phyloP scores from a whole-genome alignment of 2,888 invertebrate species.

The Azorinus chamasolen region DNA sequence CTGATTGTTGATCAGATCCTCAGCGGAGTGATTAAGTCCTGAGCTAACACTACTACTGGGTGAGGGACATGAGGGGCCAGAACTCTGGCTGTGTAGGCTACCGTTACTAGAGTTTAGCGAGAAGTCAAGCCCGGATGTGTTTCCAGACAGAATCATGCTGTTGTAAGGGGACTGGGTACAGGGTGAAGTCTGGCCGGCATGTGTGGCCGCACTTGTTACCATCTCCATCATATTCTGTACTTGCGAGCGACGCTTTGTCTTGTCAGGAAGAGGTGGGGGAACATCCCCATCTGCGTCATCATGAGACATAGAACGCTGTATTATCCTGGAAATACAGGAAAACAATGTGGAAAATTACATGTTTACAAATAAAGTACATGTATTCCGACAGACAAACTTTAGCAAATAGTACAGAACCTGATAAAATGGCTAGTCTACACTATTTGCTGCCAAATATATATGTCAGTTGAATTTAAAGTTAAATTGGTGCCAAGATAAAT shows the following conservation, averaged over 20 bases:
- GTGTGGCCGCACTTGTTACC: constrained; percentile 58
- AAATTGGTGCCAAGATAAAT: too few relatives aligned
- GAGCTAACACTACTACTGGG: constrained; percentile 95
- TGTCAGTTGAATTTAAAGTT: too few relatives aligned
- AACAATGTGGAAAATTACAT: background rate
- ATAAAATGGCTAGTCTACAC: too few relatives aligned
- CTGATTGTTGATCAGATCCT: constrained; percentile 72
- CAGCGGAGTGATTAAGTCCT: constrained; percentile 93
- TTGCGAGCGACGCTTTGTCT: constrained; percentile 74
- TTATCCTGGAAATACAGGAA: constrained; percentile 58
- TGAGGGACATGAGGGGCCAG: constrained; percentile 77
- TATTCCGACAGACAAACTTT: too few relatives aligned
- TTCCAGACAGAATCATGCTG: constrained; percentile 62
- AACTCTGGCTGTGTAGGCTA: constrained; percentile 59
- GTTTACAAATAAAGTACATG: too few relatives aligned
- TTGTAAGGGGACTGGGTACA: constrained; percentile 64
- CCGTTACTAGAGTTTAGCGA: constrained; percentile 65
- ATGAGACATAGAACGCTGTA: constrained; percentile 66
- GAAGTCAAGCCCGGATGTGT: constrained; percentile 46
- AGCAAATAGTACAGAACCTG: too few relatives aligned
- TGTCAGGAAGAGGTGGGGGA: constrained; percentile 75
- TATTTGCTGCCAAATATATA: too few relatives aligned
- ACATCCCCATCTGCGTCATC: constrained; percentile 56
- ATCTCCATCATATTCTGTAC: constrained; percentile 70
- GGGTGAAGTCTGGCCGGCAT: constrained; percentile 34